Conservation (phyloP, 2,113 vertebrate genomes). For the Charina bottae region DNA sequence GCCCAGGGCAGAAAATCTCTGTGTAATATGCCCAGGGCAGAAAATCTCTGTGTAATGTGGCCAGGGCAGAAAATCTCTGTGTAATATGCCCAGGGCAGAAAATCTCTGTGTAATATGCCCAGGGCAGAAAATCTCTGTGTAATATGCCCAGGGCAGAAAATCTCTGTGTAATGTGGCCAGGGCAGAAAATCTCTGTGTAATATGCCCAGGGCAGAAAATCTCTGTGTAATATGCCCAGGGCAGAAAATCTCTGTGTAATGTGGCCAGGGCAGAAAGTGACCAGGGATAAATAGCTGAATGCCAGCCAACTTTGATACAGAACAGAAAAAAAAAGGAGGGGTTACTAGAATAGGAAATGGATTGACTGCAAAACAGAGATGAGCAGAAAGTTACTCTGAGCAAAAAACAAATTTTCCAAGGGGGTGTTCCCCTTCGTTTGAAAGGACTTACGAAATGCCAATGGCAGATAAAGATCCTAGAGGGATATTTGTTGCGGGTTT, state of each 20-base stretch:
- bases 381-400: neutral
- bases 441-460: slow-evolving; percentile 90
- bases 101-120: slow-evolving; percentile 35
- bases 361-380: slow-evolving; percentile 48
- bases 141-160: too few species aligned
- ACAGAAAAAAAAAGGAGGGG: slow-evolving; percentile 59
- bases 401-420: slow-evolving; percentile 44
- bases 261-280: slow-evolving; percentile 24
- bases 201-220: too few species aligned
- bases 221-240: slow-evolving; percentile 42
- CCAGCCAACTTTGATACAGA: slow-evolving; percentile 48
- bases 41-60: slow-evolving; percentile 30
- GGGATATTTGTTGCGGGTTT: slow-evolving; percentile 89
- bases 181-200: neutral
- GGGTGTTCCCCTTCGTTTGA: slow-evolving; percentile 6
- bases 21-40: too few species aligned
- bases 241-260: neutral
- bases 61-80: slow-evolving; percentile 20
- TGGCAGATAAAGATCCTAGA: slow-evolving; percentile 91
- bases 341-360: slow-evolving; percentile 59
- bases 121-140: slow-evolving; percentile 5
- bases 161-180: slow-evolving; percentile 37
- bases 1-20: slow-evolving; percentile 27
- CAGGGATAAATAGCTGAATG: slow-evolving; percentile 55
- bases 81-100: too few species aligned